A percentile compares a stretch with the other conserved stretches of the same genome.
phyloP scores from a whole-genome alignment of 2,888 invertebrate species.

The Cyaniris semiargus region DNA sequence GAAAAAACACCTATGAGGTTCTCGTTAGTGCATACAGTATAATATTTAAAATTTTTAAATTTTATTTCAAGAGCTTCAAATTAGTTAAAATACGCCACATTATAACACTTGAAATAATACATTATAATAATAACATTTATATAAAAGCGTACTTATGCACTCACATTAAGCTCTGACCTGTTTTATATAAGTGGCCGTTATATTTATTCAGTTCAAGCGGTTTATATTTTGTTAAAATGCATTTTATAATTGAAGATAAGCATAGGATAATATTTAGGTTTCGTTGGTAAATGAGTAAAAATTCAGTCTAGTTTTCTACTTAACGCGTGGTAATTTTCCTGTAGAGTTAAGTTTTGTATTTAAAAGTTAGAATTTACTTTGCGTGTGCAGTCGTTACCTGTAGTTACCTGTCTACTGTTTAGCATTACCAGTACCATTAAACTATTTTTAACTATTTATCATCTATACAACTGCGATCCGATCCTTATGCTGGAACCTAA shows the following conservation, averaged over 20 bases:
- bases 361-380: no score
- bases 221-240: neutral
- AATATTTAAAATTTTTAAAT: neutral
- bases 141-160: constrained; percentile 12
- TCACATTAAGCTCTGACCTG: constrained; percentile 15
- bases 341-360: no score
- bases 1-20: neutral
- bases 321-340: no score
- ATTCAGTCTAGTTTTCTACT: neutral
- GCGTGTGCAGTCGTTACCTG: no score
- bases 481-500: no score
- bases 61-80: neutral
- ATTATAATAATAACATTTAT: constrained; percentile 1
- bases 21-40: neutral
- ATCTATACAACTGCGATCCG: no score
- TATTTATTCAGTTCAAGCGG: constrained; percentile 3
- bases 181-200: constrained; percentile 12
- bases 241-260: neutral
- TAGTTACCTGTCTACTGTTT: no score
- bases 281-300: neutral
- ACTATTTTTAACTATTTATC: no score
- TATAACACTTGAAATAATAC: constrained; percentile 5
- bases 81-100: neutral
- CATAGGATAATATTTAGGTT: neutral
- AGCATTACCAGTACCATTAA: no score